These are phyloP conservation scores for Stichopus chloronotus DNA, from an alignment of 35 echinoderm and acorn worm species.

Conservation along the genomic window DNA sequence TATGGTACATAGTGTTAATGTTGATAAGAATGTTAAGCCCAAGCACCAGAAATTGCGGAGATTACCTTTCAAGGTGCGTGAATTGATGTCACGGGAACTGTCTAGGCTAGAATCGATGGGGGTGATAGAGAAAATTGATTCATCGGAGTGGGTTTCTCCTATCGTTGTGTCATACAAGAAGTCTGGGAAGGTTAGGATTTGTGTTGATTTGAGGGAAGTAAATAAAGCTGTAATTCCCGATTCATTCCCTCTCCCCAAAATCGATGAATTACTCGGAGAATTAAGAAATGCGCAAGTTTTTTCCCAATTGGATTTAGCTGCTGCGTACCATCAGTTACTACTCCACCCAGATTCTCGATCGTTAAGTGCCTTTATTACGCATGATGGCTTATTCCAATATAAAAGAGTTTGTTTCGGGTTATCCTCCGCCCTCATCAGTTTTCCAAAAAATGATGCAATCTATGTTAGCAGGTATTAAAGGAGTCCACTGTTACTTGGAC, in stretches of 20 bases:
- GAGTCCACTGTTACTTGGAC: constrained; percentile 71
- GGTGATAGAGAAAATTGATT: constrained; percentile 16
- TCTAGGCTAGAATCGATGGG: background rate
- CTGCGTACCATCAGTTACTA: constrained; percentile 66
- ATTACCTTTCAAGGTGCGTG: constrained; percentile 18
- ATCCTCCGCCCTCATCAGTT: constrained; percentile 61
- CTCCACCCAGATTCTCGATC: constrained; percentile 49
- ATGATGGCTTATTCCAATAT: constrained; percentile 67
- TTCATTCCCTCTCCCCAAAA: constrained; percentile 66
- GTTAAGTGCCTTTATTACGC: constrained; percentile 67
- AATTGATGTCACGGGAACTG: background rate
- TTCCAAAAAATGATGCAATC: constrained; percentile 71
- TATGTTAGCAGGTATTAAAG: constrained; percentile 54
- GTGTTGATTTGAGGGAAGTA: constrained; percentile 76
- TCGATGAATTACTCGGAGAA: constrained; percentile 63
- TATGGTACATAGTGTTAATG: constrained; percentile 7
- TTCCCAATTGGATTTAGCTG: constrained; percentile 53
- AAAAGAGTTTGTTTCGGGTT: constrained; percentile 69
- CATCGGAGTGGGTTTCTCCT: constrained; percentile 26
- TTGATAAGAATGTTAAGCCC: constrained; percentile 20
- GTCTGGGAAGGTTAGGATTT: constrained; percentile 56
- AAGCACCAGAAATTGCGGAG: constrained; percentile 25
- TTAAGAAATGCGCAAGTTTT: constrained; percentile 55
- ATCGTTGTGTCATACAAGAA: constrained; percentile 39
- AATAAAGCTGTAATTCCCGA: constrained; percentile 65